Base-by-base conservation (phyloP, 2,888 invertebrate genomes). In the Philereme transversata region DNA sequence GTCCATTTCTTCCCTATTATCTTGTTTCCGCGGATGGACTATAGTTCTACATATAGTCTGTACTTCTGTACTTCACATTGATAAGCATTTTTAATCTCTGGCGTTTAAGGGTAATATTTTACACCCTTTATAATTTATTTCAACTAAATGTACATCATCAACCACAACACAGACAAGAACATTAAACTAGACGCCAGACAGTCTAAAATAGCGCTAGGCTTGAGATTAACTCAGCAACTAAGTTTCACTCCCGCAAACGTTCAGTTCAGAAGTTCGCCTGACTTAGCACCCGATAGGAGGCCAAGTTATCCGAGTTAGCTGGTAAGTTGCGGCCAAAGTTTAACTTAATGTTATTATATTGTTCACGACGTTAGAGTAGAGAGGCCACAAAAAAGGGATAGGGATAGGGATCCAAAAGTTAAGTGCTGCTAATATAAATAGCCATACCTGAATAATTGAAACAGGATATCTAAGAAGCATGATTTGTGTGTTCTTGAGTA, bases 241-340 rank as follows among this genome's bases (percentile, higher is more conserved):
- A 88, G 81, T 88, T 86, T 74, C 62, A 62, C 67, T 72, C 78
- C 81, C 79, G 76, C 84, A 82, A 89, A 83, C 82, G 85, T 82
- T 84, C 79, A 78, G 86, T 86, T 84, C 71, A 73, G 70, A 77
- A 86, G 81, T 87, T 86, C 75, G 78, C 70, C 84, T 85, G 86
- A 89, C 87, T 87, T 87, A 87, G 85, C 87, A 82, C 84, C 81
- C 84, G 88, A 88, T 88, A 87, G 77, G 75, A 70, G 74, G 83
- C 83, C 82, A 83, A 88, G 79, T 87, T 87, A 87, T 85, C 83
- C 75, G 79, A 83, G 82, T 87, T 87, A 84, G 83, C 77, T 76
- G 79, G 82, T 79, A 83, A 87, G 83, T 88, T 84, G 84, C 70
- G 77, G 83, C 67, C 74, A 76, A 84, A 87, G 81, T 90, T 88